These are phyloP conservation scores for Sphenopsis melanotis DNA, from an alignment of 2,797 vertebrate genomes.

Conservation along the genomic window DNA sequence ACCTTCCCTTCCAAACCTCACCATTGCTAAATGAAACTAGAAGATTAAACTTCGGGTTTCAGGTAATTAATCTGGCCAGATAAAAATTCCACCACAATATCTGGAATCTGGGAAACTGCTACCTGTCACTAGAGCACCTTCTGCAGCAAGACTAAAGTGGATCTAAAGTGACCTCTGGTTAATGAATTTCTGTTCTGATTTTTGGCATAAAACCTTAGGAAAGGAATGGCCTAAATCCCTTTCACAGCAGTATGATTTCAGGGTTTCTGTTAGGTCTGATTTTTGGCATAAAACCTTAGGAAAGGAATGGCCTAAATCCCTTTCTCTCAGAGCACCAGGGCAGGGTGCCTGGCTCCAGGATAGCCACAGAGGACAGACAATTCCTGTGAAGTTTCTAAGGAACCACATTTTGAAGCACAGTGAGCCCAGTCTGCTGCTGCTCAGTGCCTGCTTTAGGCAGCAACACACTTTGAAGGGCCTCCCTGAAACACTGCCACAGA, in stretches of 20 bases:
- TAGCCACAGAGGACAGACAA: not conserved
- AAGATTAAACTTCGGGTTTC: not conserved
- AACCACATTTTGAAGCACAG: not conserved
- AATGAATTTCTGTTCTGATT: not conserved
- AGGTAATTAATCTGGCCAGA: not conserved
- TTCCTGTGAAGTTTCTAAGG: not conserved
- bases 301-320: not conserved
- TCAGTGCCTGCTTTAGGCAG: not conserved
- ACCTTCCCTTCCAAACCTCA: not conserved
- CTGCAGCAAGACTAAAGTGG: accelerated
- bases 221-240: not conserved
- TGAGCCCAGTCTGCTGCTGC: not conserved
- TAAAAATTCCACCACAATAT: not conserved
- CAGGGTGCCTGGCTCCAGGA: not conserved
- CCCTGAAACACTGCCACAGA: not conserved
- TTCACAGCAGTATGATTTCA: not conserved
- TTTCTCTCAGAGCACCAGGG: not conserved
- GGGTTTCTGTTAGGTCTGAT: not conserved
- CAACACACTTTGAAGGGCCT: not conserved
- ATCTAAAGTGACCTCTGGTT: not conserved
- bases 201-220: not conserved
- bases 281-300: not conserved
- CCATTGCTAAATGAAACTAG: not conserved
- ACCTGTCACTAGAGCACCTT: not conserved
- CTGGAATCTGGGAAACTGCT: not conserved